phyloP scores from a whole-genome alignment of 2,888 invertebrate genomes.

The Scaptomyza caliginosa region DNA sequence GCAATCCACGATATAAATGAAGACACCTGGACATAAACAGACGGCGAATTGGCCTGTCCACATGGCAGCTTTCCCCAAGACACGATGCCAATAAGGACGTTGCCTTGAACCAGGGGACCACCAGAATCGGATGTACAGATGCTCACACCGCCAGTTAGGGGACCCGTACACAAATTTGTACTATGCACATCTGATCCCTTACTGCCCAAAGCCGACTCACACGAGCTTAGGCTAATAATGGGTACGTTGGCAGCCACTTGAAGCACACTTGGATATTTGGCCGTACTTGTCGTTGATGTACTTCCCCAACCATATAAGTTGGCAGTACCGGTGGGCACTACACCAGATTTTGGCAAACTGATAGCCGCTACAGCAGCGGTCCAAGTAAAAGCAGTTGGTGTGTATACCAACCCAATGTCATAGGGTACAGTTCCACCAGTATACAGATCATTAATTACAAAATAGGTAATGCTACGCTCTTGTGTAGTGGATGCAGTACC shows the following conservation, averaged over 20 bases:
- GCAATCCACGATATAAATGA: constrained; percentile 83
- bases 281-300: constrained; percentile 69
- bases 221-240: constrained; percentile 67
- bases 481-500: constrained; percentile 75
- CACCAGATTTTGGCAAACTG: constrained; percentile 62
- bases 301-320: constrained; percentile 82
- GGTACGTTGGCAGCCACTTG: constrained; percentile 77
- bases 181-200: constrained; percentile 70
- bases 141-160: constrained; percentile 76
- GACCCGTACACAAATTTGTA: constrained; percentile 81
- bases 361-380: constrained; percentile 71
- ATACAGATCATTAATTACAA: constrained; percentile 75
- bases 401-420: constrained; percentile 81
- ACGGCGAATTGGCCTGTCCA: constrained; percentile 82
- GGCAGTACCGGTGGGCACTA: constrained; percentile 68
- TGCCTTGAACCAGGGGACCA: constrained; percentile 78
- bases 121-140: constrained; percentile 82
- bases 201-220: constrained; percentile 70
- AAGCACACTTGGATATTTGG: constrained; percentile 69
- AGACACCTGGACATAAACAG: constrained; percentile 84
- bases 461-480: constrained; percentile 67
- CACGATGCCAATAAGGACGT: constrained; percentile 84
- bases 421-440: constrained; percentile 80
- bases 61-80: constrained; percentile 85
- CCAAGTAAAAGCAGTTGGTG: constrained; percentile 75